Evolutionary conservation across 2,113 vertebrate genomes (phyloP).

Genomic region (Ptilorrhoa leucosticta): DNA sequence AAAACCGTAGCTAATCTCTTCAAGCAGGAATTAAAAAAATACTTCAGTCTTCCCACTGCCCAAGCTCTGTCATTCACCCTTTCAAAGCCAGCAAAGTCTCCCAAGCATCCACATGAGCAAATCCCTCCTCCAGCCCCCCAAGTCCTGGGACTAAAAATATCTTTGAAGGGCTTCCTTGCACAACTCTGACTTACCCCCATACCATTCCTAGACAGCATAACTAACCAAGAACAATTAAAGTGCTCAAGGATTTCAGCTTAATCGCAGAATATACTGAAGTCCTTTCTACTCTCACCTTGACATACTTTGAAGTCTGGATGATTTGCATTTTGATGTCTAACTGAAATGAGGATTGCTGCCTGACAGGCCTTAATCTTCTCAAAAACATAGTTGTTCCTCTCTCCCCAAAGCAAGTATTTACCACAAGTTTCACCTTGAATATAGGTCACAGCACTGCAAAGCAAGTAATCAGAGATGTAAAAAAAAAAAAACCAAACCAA

Average conservation of each 20-base stretch:
- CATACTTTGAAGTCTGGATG: background rate
- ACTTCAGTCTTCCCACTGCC: background rate
- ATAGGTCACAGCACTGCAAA: slow-evolving; percentile 20
- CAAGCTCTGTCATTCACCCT: background rate
- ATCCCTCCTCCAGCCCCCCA: background rate
- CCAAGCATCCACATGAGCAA: background rate
- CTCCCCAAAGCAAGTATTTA: slow-evolving; percentile 20
- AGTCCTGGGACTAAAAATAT: background rate
- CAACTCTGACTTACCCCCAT: background rate
- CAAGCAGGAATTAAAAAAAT: background rate
- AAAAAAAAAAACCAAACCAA: background rate
- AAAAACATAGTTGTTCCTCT: background rate
- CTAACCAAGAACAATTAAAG: background rate
- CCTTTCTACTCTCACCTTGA: slow-evolving; percentile 28
- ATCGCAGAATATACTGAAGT: background rate
- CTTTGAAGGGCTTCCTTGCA: background rate
- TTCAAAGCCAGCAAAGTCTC: background rate
- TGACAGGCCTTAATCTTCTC: slow-evolving; percentile 21
- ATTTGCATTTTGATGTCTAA: slow-evolving; percentile 34
- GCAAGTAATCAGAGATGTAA: background rate
- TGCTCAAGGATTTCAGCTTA: background rate
- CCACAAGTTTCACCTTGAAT: slow-evolving; percentile 55
- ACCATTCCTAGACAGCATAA: background rate
- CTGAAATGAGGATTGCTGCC: slow-evolving; percentile 3
- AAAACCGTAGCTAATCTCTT: background rate